phyloP scores from a whole-genome alignment of 2,797 vertebrate species.

The Danio kyathit region DNA sequence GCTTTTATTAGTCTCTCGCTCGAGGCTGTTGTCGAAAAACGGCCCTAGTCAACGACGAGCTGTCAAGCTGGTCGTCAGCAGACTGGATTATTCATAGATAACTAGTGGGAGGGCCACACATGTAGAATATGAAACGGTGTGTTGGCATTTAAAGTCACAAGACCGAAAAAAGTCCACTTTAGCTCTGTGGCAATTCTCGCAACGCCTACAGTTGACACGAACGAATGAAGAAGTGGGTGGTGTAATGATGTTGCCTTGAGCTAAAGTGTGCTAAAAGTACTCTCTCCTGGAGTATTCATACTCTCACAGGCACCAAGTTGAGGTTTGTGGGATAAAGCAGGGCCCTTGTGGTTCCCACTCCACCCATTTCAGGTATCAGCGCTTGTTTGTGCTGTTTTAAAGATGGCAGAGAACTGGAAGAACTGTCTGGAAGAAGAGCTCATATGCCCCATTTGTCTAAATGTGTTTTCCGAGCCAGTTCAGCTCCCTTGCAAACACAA shows the following conservation, averaged over 20 bases:
- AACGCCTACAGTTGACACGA: slow-evolving; percentile 32
- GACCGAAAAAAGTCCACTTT: slow-evolving; percentile 36
- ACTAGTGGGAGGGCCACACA: slow-evolving; percentile 17
- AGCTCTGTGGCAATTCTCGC: slow-evolving; percentile 13
- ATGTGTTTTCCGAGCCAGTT: slow-evolving; percentile 98
- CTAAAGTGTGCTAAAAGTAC: slow-evolving; percentile 31
- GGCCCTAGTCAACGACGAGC: slow-evolving; percentile 51
- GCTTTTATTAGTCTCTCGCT: neutral
- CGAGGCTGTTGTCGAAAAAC: slow-evolving; percentile 30
- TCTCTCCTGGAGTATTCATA: neutral
- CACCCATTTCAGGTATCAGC: slow-evolving; percentile 18
- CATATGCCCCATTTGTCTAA: slow-evolving; percentile 98
- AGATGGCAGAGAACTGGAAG: slow-evolving; percentile 99
- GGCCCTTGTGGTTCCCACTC: slow-evolving; percentile 25
- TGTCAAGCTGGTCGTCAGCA: slow-evolving; percentile 51
- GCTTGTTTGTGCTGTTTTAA: slow-evolving; percentile 52
- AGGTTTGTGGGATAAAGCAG: slow-evolving; percentile 22
- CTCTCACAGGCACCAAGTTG: slow-evolving; percentile 20
- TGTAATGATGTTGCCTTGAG: slow-evolving; percentile 47
- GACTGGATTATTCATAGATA: slow-evolving; percentile 49
- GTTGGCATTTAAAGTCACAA: slow-evolving; percentile 33
- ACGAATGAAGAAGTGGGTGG: slow-evolving; percentile 33
- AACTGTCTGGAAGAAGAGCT: slow-evolving; percentile 99
- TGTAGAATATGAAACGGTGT: slow-evolving; percentile 4
- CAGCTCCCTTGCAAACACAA: slow-evolving; percentile 99